Conservation (phyloP, 1,140 invertebrate species). For the Euura lappo region DNA sequence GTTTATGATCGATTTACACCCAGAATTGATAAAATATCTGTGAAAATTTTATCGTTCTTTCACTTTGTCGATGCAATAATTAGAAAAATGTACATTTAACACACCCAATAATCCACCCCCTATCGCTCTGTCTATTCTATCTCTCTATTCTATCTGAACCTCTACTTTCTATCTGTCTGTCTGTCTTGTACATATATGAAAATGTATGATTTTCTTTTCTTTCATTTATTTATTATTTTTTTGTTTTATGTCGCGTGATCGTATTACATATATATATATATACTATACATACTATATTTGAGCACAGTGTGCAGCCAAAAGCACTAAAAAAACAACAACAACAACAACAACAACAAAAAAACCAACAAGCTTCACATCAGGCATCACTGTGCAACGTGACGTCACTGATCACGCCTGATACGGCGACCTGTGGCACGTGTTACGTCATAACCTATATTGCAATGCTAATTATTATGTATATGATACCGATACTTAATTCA, state of each 20-base stretch:
- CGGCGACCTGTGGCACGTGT: neutral
- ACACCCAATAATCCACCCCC: too few relatives aligned
- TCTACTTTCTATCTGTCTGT: constrained; percentile 8
- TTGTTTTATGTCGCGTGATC: neutral
- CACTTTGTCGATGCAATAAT: too few relatives aligned
- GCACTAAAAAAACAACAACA: constrained; percentile 37
- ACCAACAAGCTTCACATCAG: neutral
- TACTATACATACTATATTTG: constrained; percentile 13
- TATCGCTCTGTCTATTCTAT: neutral
- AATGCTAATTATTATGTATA: neutral
- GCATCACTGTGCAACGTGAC: constrained; percentile 5
- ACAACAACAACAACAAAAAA: too few relatives aligned
- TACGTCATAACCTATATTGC: neutral
- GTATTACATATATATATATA: constrained; percentile 18
- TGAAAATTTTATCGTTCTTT: too few relatives aligned
- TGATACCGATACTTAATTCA: neutral
- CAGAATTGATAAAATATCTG: too few relatives aligned
- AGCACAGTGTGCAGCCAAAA: constrained; percentile 48
- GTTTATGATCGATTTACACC: too few relatives aligned
- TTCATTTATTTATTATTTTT: too few relatives aligned
- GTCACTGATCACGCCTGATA: constrained; percentile 3
- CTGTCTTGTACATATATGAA: too few relatives aligned
- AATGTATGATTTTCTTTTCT: too few relatives aligned
- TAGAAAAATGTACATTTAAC: too few relatives aligned
- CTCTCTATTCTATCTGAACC: constrained; percentile 17